These are phyloP conservation scores for Listronotus oregonensis DNA, from an alignment of 1,140 invertebrate species.

Conservation along the genomic window DNA sequence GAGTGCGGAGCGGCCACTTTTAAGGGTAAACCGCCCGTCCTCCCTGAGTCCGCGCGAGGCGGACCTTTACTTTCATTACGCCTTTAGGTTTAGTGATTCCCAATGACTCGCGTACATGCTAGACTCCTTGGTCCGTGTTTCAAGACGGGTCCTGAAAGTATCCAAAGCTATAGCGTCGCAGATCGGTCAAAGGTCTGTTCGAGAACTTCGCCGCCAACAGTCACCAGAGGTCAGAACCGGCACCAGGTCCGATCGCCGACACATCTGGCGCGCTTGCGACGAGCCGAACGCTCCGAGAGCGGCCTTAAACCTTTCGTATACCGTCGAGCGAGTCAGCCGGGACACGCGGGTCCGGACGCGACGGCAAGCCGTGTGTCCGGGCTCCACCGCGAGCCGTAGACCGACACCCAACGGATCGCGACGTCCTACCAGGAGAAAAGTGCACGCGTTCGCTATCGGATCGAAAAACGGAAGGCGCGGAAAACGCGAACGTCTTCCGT, in stretches of 20 bases:
- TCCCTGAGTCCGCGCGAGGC: slow-evolving; percentile 49
- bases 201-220: slow-evolving; percentile 52
- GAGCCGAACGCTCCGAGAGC: slow-evolving; percentile 42
- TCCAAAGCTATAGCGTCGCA: slow-evolving; percentile 64
- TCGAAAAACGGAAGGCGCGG: slow-evolving; percentile 42
- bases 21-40: slow-evolving; percentile 20
- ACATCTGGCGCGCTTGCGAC: slow-evolving; percentile 44
- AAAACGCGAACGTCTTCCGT: slow-evolving; percentile 4
- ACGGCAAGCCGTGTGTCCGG: slow-evolving; percentile 22
- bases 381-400: slow-evolving; percentile 50
- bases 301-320: slow-evolving; percentile 18
- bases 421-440: slow-evolving; percentile 46
- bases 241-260: slow-evolving; percentile 35
- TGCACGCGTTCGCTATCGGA: slow-evolving; percentile 15
- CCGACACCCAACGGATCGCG: slow-evolving; percentile 58
- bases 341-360: slow-evolving; percentile 1
- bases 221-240: slow-evolving; percentile 42
- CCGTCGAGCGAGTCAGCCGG: slow-evolving; percentile 14
- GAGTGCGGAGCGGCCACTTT: slow-evolving; percentile 56
- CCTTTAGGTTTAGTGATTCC: slow-evolving; percentile 64
- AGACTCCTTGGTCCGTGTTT: slow-evolving; percentile 94
- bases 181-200: slow-evolving; percentile 56
- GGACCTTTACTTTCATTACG: slow-evolving; percentile 44
- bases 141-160: slow-evolving; percentile 77
- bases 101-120: slow-evolving; percentile 80